These are phyloP conservation scores for Dermolepida albohirtum DNA, from an alignment of 2,888 invertebrate species.

Conservation along the genomic window DNA sequence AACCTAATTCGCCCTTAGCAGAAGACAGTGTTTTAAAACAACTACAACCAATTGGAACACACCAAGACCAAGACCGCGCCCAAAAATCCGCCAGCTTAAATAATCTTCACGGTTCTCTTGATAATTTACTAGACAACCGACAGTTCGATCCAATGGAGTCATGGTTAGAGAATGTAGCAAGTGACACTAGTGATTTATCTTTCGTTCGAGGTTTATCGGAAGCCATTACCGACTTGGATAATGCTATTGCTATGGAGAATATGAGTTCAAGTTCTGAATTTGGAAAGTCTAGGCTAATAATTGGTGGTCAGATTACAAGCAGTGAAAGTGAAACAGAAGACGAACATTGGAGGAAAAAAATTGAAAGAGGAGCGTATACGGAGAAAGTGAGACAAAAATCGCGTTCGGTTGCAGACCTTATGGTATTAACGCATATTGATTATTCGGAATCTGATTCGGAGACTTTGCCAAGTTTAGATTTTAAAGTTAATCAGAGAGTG, in stretches of 20 bases:
- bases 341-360: conserved; percentile 71
- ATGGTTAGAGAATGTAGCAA: conserved; percentile 72
- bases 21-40: conserved; percentile 65
- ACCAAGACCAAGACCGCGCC: conserved; percentile 31
- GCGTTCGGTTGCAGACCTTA: conserved; percentile 75
- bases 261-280: conserved; percentile 65
- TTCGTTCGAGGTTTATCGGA: conserved; percentile 73
- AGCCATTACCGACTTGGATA: conserved; percentile 74
- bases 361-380: conserved; percentile 71
- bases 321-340: conserved; percentile 74
- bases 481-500: conserved; percentile 57
- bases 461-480: conserved; percentile 63
- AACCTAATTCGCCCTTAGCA: conserved; percentile 74
- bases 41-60: neutral
- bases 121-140: conserved; percentile 58
- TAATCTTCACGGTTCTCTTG: conserved; percentile 78
- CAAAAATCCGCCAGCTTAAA: conserved; percentile 70
- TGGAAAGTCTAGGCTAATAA: conserved; percentile 57
- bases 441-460: conserved; percentile 72
- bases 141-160: conserved; percentile 65
- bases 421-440: conserved; percentile 76
- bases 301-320: conserved; percentile 54
- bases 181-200: conserved; percentile 71
- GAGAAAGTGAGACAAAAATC: conserved; percentile 76
- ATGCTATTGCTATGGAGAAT: conserved; percentile 72